Base-by-base conservation (phyloP, 2,113 vertebrate species). In the Bungarus multicinctus region DNA sequence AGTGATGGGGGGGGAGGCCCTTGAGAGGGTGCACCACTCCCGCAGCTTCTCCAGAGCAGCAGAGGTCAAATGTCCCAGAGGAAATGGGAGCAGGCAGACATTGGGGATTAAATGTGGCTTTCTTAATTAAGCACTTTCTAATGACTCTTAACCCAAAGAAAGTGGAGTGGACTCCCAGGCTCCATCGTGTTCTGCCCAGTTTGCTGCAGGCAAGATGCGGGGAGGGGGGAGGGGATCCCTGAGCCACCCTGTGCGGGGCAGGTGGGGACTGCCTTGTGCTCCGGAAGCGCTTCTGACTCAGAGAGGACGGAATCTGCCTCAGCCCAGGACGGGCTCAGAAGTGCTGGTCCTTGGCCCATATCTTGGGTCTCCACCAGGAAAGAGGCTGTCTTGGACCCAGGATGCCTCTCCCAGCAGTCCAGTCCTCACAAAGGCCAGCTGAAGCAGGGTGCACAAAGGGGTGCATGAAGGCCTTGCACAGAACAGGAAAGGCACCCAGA, bases 111-210 rank as follows among this genome's bases (percentile, higher is more conserved):
- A 98, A 96, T 96, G 96, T 97, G 97, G 97, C 97, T 97, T 81
- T 97, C 97, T 98, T 98, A 98, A 98, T 98, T 97, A 98, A 98
- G 97, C 97, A 97, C 97, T 97, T 97, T 96, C 96, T 98, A 97
- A 98, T 97, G 97, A 97, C 97, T 97, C 97, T 97, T 97, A 97
- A 97, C 97, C 96, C 23, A 60, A 47, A 97, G 94, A 95, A 93
- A 94, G 94, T 94, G 97, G 97, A 97, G 98, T 90, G 96, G 93
- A 20, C 39, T 39, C 97, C 94, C 90, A 93, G 96, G 95, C 93
- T 97, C 94, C 96, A 94, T 91, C 93, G 94, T 43, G 94, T 94
- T 95, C 96, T 96, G 96, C 94, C 95, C 91, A 9, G 50, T 43
- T 94, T 94, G 96, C 93, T 88, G 93, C 81, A 88, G 95, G 93